A percentile compares a stretch with the other conserved stretches of the same genome.
These are phyloP conservation scores for Chorisops tibialis DNA, from an alignment of 2,888 invertebrate species.

Conservation along the genomic window DNA sequence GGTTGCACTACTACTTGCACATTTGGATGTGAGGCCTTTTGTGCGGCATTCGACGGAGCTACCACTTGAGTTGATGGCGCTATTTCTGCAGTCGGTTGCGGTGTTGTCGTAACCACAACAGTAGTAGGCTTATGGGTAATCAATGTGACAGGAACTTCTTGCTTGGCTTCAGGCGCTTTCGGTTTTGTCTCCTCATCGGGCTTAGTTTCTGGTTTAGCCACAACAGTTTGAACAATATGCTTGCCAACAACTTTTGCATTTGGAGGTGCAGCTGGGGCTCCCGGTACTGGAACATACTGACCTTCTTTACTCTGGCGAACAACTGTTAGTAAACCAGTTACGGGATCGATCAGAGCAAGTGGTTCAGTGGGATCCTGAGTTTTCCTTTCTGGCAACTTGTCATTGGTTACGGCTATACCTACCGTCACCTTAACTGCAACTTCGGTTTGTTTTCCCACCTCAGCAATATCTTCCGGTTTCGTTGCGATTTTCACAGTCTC, in stretches of 20 bases:
- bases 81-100: slow-evolving; percentile 4
- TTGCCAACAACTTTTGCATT: slow-evolving; percentile 3
- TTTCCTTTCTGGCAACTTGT: background rate
- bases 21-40: slow-evolving; percentile 26
- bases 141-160: background rate
- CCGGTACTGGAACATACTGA: slow-evolving; percentile 59
- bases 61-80: background rate
- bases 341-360: slow-evolving; percentile 68
- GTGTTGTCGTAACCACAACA: slow-evolving; percentile 11
- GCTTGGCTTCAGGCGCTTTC: slow-evolving; percentile 15
- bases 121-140: background rate
- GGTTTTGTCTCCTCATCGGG: background rate
- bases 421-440: background rate
- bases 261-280: slow-evolving; percentile 24
- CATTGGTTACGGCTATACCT: background rate
- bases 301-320: slow-evolving; percentile 70
- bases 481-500: background rate
- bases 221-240: background rate
- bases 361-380: slow-evolving; percentile 55
- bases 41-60: slow-evolving; percentile 5
- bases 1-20: slow-evolving; percentile 23
- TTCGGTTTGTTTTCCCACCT: background rate
- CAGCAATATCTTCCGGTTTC: background rate
- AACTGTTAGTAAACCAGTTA: slow-evolving; percentile 67
- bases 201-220: slow-evolving; percentile 16